phyloP scores from a whole-genome alignment of 2,797 vertebrate genomes.

The Aphelocoma californica region DNA sequence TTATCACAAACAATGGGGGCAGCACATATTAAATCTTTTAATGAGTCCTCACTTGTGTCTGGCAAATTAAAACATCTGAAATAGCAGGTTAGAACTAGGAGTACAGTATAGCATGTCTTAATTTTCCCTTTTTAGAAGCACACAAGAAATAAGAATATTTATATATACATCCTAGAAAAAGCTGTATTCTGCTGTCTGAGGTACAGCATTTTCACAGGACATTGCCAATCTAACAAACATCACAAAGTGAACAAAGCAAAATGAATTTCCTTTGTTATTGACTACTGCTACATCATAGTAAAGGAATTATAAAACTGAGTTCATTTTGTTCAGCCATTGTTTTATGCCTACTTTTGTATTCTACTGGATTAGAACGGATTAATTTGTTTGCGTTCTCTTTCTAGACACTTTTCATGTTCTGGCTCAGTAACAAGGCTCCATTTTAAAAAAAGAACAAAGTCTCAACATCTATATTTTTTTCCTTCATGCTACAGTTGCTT shows the following conservation, averaged over 20 bases:
- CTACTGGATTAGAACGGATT: slow-evolving; percentile 11
- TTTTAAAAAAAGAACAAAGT: not conserved
- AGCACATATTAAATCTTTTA: not conserved
- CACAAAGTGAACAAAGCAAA: slow-evolving; percentile 19
- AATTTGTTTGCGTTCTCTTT: slow-evolving; percentile 22
- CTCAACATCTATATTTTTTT: slow-evolving; percentile 6
- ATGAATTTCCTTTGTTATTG: slow-evolving; percentile 13
- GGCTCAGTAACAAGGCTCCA: not conserved
- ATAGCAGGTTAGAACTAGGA: not conserved
- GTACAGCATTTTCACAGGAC: not conserved
- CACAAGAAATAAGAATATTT: not conserved
- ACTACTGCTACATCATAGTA: not conserved
- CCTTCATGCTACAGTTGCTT: slow-evolving; percentile 13
- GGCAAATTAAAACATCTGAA: not conserved
- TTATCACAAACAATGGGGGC: not conserved
- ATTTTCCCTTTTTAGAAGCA: not conserved
- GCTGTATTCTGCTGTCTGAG: not conserved
- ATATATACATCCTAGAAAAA: not conserved
- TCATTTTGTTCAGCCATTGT: not conserved
- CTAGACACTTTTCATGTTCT: slow-evolving; percentile 7
- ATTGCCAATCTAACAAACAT: not conserved
- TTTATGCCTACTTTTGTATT: slow-evolving; percentile 22
- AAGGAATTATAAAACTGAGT: not conserved
- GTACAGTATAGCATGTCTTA: not conserved
- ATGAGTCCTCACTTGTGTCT: not conserved